Evolutionary conservation across 2,888 invertebrate species (phyloP).

Genomic region (Cheilosia pagana): DNA sequence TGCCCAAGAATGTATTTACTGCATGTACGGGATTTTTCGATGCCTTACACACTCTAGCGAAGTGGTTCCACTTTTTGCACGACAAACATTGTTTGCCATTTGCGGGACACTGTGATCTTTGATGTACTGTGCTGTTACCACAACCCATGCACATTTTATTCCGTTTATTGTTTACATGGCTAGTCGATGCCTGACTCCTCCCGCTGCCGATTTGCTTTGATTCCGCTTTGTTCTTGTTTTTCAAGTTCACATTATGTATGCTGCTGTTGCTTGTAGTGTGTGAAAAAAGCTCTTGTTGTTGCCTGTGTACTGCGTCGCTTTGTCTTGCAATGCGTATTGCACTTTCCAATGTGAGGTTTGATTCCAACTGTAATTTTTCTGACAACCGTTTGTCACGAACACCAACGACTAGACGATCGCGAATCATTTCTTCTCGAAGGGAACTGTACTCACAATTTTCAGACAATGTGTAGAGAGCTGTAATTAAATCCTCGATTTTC

Average conservation of each 20-base stretch:
- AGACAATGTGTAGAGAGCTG: constrained; percentile 40
- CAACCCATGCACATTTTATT: constrained; percentile 14
- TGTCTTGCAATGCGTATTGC: constrained; percentile 19
- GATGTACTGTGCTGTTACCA: constrained; percentile 8
- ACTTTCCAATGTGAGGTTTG: constrained; percentile 23
- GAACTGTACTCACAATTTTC: constrained; percentile 40
- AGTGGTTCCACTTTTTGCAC: constrained; percentile 24
- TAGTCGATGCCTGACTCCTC: not conserved
- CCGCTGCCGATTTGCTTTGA: constrained; percentile 7
- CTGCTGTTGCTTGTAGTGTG: constrained; percentile 2
- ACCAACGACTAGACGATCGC: constrained; percentile 47
- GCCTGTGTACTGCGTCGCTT: constrained; percentile 29
- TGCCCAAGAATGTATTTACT: constrained; percentile 22
- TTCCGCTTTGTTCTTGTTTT: not conserved
- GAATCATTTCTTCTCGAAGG: constrained; percentile 43
- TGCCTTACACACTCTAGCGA: constrained; percentile 17
- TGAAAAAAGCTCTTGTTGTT: constrained; percentile 27
- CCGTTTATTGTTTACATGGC: not conserved
- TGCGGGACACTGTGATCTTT: constrained; percentile 10
- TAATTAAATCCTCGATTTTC: constrained; percentile 53
- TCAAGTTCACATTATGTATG: constrained; percentile 3
- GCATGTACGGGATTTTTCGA: constrained; percentile 23
- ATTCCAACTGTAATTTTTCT: constrained; percentile 43
- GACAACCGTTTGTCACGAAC: constrained; percentile 28
- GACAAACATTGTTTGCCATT: constrained; percentile 17